phyloP scores from a whole-genome alignment of 2,113 vertebrate species.

The Lipotes vexillifer region DNA sequence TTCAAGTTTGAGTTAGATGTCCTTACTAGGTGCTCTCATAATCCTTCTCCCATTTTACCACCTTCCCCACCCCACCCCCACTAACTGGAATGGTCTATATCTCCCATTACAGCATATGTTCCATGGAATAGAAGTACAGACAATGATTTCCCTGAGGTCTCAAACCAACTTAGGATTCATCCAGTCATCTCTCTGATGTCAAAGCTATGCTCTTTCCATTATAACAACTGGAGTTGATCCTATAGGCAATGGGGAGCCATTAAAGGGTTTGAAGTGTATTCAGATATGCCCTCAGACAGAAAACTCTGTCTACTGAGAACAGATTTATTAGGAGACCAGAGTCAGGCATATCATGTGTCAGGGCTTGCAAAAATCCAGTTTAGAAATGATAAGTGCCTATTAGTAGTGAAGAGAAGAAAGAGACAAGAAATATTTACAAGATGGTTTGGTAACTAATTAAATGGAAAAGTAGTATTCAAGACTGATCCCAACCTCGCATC shows the following conservation, averaged over 20 bases:
- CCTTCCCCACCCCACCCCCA: not conserved
- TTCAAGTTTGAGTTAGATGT: not conserved
- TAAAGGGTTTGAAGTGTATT: not conserved
- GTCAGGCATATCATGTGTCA: not conserved
- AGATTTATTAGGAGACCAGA: not conserved
- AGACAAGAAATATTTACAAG: not conserved
- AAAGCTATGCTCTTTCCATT: not conserved
- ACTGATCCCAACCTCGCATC: not conserved
- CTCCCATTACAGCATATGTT: not conserved
- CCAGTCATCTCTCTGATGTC: not conserved
- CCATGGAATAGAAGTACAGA: not conserved
- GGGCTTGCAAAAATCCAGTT: not conserved
- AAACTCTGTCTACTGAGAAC: not conserved
- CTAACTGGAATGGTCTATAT: not conserved
- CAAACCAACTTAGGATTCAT: not conserved
- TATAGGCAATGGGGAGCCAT: not conserved
- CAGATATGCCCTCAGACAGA: not conserved
- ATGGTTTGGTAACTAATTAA: not conserved
- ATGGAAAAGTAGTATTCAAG: not conserved
- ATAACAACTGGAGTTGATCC: not conserved
- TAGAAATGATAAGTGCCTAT: not conserved
- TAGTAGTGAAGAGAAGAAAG: not conserved
- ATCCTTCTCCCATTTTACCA: not conserved
- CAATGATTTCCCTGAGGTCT: not conserved
- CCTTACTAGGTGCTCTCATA: not conserved